phyloP scores from a whole-genome alignment of 92 coral and sea anemone species.

The Virgularia gustaviana region DNA sequence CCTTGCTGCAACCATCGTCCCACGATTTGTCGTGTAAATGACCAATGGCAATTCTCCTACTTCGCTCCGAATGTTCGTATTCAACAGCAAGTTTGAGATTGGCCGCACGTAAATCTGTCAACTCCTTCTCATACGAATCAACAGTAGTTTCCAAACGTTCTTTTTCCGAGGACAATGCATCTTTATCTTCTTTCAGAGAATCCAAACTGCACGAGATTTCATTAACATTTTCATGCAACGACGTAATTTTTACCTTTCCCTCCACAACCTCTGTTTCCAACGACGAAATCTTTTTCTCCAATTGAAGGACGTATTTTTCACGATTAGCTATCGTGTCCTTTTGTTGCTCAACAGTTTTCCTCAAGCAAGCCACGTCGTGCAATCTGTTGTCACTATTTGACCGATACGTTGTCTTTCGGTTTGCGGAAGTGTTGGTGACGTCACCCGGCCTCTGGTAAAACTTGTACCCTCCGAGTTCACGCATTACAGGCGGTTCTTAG shows the following conservation, averaged over 20 bases:
- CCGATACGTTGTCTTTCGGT: background rate
- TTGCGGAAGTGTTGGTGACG: background rate
- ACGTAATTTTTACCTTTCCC: slow-evolving; percentile 13
- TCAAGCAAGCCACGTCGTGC: background rate
- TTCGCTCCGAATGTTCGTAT: slow-evolving; percentile 19
- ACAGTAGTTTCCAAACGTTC: slow-evolving; percentile 25
- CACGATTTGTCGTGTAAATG: slow-evolving; percentile 23
- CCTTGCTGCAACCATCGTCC: background rate
- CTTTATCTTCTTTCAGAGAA: slow-evolving; percentile 15
- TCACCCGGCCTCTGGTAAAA: slow-evolving; percentile 20
- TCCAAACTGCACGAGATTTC: slow-evolving; percentile 26
- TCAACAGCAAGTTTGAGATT: slow-evolving; percentile 22
- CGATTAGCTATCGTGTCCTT: slow-evolving; percentile 8
- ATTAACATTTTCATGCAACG: slow-evolving; percentile 18
- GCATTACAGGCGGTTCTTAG: slow-evolving; percentile 15
- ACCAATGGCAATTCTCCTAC: slow-evolving; percentile 20
- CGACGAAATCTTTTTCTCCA: slow-evolving; percentile 8
- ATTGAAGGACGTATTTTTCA: slow-evolving; percentile 19
- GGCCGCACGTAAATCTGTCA: slow-evolving; percentile 21
- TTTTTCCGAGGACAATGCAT: slow-evolving; percentile 7
- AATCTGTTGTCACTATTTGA: background rate
- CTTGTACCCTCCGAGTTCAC: slow-evolving; percentile 35
- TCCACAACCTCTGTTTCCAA: slow-evolving; percentile 24
- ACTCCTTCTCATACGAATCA: slow-evolving; percentile 8
- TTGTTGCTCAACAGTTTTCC: slow-evolving; percentile 13